Base-by-base conservation (phyloP, 2,888 invertebrate species). In the Frankliniella fusca region DNA sequence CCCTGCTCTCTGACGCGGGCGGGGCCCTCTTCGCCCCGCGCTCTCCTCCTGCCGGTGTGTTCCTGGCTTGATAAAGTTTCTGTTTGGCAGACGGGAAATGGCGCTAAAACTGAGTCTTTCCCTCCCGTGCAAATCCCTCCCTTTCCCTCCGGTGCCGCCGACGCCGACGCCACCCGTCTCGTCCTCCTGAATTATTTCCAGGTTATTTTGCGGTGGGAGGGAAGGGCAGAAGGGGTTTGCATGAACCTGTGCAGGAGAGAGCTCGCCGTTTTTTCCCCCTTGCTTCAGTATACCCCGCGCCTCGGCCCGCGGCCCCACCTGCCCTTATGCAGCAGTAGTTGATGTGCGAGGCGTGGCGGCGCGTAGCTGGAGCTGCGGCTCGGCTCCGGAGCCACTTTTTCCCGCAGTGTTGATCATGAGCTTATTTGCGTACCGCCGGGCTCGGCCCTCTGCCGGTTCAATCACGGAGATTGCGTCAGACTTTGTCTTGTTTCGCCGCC, bases 51-150 rank as follows among this genome's bases (percentile, higher is more conserved):
- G n/a, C n/a, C 54, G 54, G 70, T 27, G 70, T 76, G 70, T 27
- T 76, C 27, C 27, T 8, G 61, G 23, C 23, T 76, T 76, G 70
- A 76, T 76, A 76, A 76, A 76, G 70, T 76, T 76, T 76, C 70
- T 23, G 70, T 76, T 76, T 76, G 70, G 70, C 70, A 76, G 18
- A 61, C 61, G 61, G 61, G 70, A 23, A 70, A 70, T 12, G 70
- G 70, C 70, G 70, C 70, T 76, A 76, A 76, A 76, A 76, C 70
- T 76, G 70, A 76, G 70, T 12, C 70, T 76, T 76, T 76, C 70
- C 27, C 18, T 18, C n/a, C 61, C 61, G 54, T 18, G 15, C 54
- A 5, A 18, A 12, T 12, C 20, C 54, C 2, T 2, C 54, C 54
- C 54, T 20, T 2, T 12, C n/a, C 20, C 61, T 18, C 18, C 15